Evolutionary conservation across 2,888 invertebrate species (phyloP).

Genomic region (Heliconius hortense): DNA sequence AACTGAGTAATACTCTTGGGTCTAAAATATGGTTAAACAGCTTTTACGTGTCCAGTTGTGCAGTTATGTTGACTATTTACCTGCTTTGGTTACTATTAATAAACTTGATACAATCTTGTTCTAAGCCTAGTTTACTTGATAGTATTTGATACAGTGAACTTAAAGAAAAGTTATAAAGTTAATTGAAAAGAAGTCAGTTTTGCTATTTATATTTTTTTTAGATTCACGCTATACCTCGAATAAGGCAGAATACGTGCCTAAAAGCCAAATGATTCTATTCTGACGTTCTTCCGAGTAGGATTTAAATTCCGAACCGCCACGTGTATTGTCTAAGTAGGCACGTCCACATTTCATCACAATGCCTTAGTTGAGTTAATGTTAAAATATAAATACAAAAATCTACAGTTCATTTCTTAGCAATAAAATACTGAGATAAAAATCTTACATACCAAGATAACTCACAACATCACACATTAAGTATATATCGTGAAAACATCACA

Average conservation of each 20-base stretch:
- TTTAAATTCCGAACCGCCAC: too few relatives aligned
- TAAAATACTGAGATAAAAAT: background rate
- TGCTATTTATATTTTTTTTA: background rate
- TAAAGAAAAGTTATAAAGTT: background rate
- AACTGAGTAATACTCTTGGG: conserved; percentile 16
- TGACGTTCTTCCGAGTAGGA: too few relatives aligned
- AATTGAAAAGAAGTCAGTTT: background rate
- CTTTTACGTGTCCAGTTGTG: conserved; percentile 22
- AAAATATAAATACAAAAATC: background rate
- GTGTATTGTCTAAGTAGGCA: too few relatives aligned
- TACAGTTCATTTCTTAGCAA: background rate
- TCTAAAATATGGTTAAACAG: conserved; percentile 17
- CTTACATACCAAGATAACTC: background rate
- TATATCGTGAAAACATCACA: too few relatives aligned
- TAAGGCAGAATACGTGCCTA: too few relatives aligned
- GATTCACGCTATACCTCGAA: background rate
- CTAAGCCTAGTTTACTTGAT: background rate
- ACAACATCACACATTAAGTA: too few relatives aligned
- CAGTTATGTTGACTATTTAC: conserved; percentile 21
- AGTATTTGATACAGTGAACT: background rate
- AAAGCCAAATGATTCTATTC: too few relatives aligned
- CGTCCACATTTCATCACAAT: too few relatives aligned
- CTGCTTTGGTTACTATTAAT: conserved; percentile 18
- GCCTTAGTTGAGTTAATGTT: background rate
- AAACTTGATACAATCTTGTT: conserved; percentile 8